phyloP scores from a whole-genome alignment of 2,113 vertebrate species.

The Otus sunia region DNA sequence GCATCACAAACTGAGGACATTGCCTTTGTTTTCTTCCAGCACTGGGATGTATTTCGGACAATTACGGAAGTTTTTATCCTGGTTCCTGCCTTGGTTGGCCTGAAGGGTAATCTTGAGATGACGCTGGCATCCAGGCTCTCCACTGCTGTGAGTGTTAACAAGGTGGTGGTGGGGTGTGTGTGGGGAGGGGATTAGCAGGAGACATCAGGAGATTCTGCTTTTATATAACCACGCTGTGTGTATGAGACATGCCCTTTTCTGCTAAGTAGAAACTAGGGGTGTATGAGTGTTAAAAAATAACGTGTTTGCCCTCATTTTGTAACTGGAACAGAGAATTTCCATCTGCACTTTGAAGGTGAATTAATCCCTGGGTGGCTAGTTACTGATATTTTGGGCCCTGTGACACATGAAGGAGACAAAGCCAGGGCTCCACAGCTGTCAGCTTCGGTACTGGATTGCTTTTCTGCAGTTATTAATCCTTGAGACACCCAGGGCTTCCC shows the following conservation, averaged over 20 bases:
- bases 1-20: neutral
- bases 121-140: slow-evolving; percentile 93
- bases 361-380: slow-evolving; percentile 31
- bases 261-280: neutral
- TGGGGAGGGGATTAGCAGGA: neutral
- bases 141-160: slow-evolving; percentile 83
- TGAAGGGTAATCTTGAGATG: slow-evolving; percentile 98
- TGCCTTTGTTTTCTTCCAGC: slow-evolving; percentile 72
- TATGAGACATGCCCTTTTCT: neutral
- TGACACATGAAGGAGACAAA: slow-evolving; percentile 39
- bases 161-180: neutral
- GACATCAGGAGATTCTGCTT: neutral
- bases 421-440: neutral
- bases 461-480: neutral
- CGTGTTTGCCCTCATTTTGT: slow-evolving; percentile 26
- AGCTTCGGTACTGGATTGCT: neutral
- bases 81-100: slow-evolving; percentile 91
- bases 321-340: slow-evolving; percentile 37
- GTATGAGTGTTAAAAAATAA: slow-evolving; percentile 34
- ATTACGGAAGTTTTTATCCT: slow-evolving; percentile 88
- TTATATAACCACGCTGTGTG: neutral
- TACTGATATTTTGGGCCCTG: neutral
- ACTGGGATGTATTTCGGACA: slow-evolving; percentile 88
- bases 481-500: neutral
- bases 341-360: slow-evolving; percentile 33